phyloP scores from a whole-genome alignment of 2,113 vertebrate genomes.

The Gallinago media region DNA sequence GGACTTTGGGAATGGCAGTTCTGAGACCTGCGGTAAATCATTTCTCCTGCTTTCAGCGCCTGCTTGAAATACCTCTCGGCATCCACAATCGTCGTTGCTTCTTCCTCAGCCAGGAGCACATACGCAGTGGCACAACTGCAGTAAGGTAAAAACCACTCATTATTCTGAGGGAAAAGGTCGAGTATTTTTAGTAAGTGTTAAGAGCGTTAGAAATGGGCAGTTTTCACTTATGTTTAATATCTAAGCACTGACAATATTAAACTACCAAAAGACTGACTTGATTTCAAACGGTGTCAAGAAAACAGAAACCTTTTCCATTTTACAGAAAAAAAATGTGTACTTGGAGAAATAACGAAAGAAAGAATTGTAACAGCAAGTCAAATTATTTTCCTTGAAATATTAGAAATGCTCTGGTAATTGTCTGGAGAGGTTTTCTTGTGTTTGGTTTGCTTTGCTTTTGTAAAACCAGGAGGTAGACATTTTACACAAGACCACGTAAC shows the following conservation, averaged over 20 bases:
- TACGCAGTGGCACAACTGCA: conserved; percentile 95
- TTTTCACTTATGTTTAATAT: background rate
- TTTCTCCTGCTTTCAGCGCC: conserved; percentile 92
- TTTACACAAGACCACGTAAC: background rate
- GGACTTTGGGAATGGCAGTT: conserved; percentile 82
- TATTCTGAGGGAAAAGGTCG: background rate
- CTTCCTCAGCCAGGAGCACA: conserved; percentile 95
- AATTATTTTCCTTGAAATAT: background rate
- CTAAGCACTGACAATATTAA: background rate
- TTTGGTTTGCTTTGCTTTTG: background rate
- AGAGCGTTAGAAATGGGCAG: background rate
- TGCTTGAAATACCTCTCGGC: conserved; percentile 96
- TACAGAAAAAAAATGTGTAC: background rate
- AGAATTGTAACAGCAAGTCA: background rate
- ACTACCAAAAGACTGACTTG: background rate
- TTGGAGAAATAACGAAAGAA: background rate
- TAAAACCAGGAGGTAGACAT: background rate
- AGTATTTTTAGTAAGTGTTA: background rate
- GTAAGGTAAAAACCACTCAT: background rate
- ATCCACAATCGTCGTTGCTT: conserved; percentile 96
- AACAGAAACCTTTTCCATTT: conserved; percentile 7
- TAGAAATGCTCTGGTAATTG: background rate
- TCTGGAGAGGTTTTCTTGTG: background rate
- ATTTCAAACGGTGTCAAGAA: background rate
- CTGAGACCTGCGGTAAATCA: conserved; percentile 79